Percentiles rank a stretch among this genome's conserved stretches.
These are phyloP conservation scores for Eucriotettix oculatus DNA, from an alignment of 2,888 invertebrate genomes.

Conservation along the genomic window DNA sequence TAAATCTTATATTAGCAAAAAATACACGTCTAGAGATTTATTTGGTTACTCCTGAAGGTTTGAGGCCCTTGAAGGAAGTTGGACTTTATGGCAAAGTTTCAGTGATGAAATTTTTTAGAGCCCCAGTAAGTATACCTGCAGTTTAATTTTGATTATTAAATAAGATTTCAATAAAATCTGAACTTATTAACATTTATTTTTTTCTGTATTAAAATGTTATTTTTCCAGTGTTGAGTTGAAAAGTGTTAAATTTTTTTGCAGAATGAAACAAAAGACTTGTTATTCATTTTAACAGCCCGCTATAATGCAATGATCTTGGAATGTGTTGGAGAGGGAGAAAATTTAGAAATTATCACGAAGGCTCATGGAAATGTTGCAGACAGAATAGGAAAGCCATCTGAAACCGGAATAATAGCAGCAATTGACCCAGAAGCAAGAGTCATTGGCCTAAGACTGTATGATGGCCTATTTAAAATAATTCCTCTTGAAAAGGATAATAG, in stretches of 20 bases:
- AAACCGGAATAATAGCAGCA: constrained; percentile 88
- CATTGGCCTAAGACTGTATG: constrained; percentile 87
- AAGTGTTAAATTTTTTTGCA: constrained; percentile 25
- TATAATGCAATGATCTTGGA: constrained; percentile 97
- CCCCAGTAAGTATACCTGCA: constrained; percentile 43
- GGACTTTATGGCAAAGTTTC: constrained; percentile 88
- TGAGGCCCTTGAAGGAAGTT: constrained; percentile 87
- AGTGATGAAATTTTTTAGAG: constrained; percentile 85
- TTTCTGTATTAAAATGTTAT: no score
- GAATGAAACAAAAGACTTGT: constrained; percentile 80
- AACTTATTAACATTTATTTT: no score
- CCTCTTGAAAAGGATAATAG: constrained; percentile 86
- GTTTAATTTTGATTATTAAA: no score
- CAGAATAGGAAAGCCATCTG: constrained; percentile 84
- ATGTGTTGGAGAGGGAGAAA: constrained; percentile 64
- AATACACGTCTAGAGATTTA: constrained; percentile 90
- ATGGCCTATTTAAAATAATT: constrained; percentile 94
- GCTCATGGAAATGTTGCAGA: constrained; percentile 95
- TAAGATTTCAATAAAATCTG: no score
- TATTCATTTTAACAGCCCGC: constrained; percentile 84
- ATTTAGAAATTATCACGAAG: constrained; percentile 81
- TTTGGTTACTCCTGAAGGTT: constrained; percentile 88
- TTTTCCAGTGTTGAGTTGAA: no score
- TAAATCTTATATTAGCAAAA: constrained; percentile 90
- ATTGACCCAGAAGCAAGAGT: constrained; percentile 92